Conservation (phyloP, 2,113 vertebrate genomes). For the Dicentrarchus labrax region DNA sequence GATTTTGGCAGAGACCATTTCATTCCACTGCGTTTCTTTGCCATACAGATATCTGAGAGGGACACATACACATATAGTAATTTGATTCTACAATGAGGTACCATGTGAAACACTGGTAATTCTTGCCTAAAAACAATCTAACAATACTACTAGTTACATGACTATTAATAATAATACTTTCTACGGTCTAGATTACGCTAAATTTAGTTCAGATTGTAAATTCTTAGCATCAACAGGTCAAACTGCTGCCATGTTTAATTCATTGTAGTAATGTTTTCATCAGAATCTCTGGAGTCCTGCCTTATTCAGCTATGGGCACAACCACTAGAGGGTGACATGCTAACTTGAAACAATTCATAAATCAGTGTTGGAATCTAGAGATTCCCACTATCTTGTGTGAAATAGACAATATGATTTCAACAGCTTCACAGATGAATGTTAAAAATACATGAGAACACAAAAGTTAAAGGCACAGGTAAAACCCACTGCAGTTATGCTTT, state of each 20-base stretch:
- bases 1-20: neutral
- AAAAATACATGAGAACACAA: neutral
- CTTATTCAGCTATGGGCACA: neutral
- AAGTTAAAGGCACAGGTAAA: neutral
- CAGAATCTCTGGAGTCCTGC: neutral
- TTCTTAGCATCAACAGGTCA: neutral
- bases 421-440: neutral
- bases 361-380: neutral
- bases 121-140: neutral
- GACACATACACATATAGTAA: neutral
- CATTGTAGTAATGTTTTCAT: neutral
- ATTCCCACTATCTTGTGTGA: neutral
- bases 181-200: neutral
- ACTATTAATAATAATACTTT: neutral
- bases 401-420: neutral
- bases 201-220: neutral
- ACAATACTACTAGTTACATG: neutral
- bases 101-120: neutral
- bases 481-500: neutral
- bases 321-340: slow-evolving; percentile 20
- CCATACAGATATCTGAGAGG: neutral
- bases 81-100: neutral
- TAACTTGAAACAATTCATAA: neutral
- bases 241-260: neutral
- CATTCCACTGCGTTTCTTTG: neutral